Percentiles rank a stretch among this genome's conserved stretches.
These are phyloP conservation scores for Craseonycteris thonglongyai DNA, from an alignment of 2,113 vertebrate species.

Conservation along the genomic window DNA sequence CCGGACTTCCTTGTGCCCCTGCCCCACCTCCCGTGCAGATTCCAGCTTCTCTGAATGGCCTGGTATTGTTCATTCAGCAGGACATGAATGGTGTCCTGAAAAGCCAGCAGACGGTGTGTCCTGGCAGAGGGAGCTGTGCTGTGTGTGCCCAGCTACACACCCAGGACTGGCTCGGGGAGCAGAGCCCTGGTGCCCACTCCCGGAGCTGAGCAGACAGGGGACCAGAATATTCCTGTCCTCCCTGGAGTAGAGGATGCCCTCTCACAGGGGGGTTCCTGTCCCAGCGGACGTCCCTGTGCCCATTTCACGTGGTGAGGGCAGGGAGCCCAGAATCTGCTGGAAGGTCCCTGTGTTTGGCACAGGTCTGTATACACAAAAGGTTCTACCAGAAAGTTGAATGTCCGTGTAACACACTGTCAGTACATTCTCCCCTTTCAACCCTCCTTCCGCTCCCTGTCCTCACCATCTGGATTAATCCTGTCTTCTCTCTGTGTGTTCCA, in stretches of 20 bases:
- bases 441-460: neutral
- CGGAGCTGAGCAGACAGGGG: neutral
- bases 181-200: neutral
- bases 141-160: neutral
- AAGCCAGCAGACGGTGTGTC: slow-evolving; percentile 21
- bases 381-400: neutral
- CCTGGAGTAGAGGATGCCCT: rapidly evolving
- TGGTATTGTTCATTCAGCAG: neutral
- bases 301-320: rapidly evolving
- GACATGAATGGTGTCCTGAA: slow-evolving; percentile 37
- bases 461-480: neutral
- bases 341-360: neutral
- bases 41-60: neutral
- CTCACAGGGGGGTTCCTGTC: rapidly evolving
- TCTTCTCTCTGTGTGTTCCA: neutral
- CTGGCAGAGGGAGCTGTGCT: slow-evolving; percentile 16
- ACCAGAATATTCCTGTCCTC: neutral
- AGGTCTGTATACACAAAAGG: neutral
- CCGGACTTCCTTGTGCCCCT: neutral
- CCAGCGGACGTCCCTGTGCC: neutral
- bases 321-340: neutral
- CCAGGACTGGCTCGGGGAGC: slow-evolving; percentile 25
- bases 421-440: rapidly evolving
- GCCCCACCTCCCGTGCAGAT: slow-evolving; percentile 28
- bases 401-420: neutral